Evolutionary conservation across 2,888 invertebrate genomes (phyloP).

Genomic region (Drosophila rubida): DNA sequence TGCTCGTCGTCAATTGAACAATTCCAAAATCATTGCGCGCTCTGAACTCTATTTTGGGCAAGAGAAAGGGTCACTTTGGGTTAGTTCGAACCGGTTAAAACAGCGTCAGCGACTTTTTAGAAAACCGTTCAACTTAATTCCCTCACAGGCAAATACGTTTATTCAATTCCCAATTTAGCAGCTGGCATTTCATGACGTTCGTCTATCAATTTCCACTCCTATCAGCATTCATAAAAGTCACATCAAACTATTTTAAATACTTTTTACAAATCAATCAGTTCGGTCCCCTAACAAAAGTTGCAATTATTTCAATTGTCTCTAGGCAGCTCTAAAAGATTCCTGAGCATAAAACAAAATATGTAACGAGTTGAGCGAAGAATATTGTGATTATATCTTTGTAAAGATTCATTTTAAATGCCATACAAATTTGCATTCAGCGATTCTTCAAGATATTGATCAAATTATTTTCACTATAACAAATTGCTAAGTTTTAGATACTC

Average conservation of each 20-base stretch:
- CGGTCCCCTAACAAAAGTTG: not conserved
- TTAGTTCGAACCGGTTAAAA: conserved; percentile 15
- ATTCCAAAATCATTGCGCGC: conserved; percentile 44
- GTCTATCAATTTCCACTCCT: conserved; percentile 6
- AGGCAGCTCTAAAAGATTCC: not conserved
- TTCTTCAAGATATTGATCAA: no score
- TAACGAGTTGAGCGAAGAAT: no score
- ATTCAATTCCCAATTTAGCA: not conserved
- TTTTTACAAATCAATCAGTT: not conserved
- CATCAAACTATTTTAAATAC: not conserved
- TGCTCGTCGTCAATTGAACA: conserved; percentile 49
- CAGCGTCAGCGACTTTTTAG: not conserved
- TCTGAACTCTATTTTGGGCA: conserved; percentile 51
- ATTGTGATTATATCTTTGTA: no score
- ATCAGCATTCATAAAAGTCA: not conserved
- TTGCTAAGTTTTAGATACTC: no score
- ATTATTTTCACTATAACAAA: no score
- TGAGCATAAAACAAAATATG: no score
- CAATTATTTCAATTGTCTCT: not conserved
- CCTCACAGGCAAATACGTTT: not conserved
- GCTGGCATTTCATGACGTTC: not conserved
- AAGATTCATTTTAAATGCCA: no score
- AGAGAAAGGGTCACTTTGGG: conserved; percentile 26
- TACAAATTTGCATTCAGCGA: no score
- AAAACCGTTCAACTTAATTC: not conserved